phyloP scores from a whole-genome alignment of 2,797 vertebrate species.

The Falco cherrug region DNA sequence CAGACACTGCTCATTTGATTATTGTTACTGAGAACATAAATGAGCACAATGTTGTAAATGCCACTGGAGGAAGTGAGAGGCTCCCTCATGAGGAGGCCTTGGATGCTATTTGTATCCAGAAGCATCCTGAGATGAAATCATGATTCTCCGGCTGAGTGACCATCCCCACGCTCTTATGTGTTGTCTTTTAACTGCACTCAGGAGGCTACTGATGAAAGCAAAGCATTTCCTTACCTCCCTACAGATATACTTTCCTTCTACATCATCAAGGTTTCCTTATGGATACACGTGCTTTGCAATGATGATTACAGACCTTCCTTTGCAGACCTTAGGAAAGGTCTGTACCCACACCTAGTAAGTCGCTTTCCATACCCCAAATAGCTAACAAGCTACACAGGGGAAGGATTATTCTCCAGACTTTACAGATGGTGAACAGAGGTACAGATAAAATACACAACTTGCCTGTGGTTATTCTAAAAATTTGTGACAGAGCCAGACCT shows the following conservation, averaged over 20 bases:
- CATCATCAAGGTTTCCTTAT: background rate
- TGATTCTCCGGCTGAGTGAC: conserved; percentile 20
- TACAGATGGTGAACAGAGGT: conserved; percentile 34
- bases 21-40: conserved; percentile 55
- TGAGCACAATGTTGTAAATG: conserved; percentile 57
- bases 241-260: conserved; percentile 4
- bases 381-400: background rate
- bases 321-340: background rate
- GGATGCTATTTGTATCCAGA: conserved; percentile 50
- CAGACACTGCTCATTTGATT: conserved; percentile 59
- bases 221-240: conserved; percentile 13
- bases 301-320: background rate
- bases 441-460: conserved; percentile 29
- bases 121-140: conserved; percentile 61
- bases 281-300: background rate
- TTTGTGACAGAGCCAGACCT: background rate
- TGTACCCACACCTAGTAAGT: background rate
- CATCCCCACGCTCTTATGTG: background rate
- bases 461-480: conserved; percentile 21
- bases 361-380: background rate
- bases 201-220: conserved; percentile 13
- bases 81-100: conserved; percentile 38
- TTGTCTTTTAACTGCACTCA: conserved; percentile 17
- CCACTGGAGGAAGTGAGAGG: conserved; percentile 53
- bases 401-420: conserved; percentile 10